Conservation (phyloP, 2,888 invertebrate species). For the Ethmia dodecea region DNA sequence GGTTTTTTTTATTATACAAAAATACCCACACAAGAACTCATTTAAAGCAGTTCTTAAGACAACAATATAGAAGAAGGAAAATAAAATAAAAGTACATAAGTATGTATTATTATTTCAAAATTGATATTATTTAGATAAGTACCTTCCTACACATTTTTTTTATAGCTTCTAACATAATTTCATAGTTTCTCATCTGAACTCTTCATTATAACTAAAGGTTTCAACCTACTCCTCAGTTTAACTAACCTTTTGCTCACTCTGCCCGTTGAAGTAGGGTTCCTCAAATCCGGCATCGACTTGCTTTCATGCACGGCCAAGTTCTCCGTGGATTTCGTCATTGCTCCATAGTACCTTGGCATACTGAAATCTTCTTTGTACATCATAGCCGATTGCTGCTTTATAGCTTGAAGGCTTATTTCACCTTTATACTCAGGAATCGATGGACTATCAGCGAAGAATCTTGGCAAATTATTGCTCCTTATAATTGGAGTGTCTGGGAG, state of each 20-base stretch:
- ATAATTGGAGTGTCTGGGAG: slow-evolving; percentile 70
- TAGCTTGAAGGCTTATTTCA: slow-evolving; percentile 63
- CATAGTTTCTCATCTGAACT: slow-evolving; percentile 60
- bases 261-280: slow-evolving; percentile 42
- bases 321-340: slow-evolving; percentile 44
- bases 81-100: too few relatives aligned
- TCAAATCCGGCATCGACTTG: slow-evolving; percentile 71
- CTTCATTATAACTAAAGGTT: slow-evolving; percentile 67
- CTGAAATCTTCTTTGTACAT: slow-evolving; percentile 76
- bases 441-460: slow-evolving; percentile 65
- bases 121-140: too few relatives aligned
- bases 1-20: too few relatives aligned
- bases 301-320: slow-evolving; percentile 56
- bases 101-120: too few relatives aligned
- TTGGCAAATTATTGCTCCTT: slow-evolving; percentile 63
- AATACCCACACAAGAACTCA: too few relatives aligned
- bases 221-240: slow-evolving; percentile 59
- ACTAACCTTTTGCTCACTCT: slow-evolving; percentile 65
- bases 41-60: too few relatives aligned
- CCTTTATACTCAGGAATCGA: slow-evolving; percentile 55
- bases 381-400: slow-evolving; percentile 72
- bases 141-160: too few relatives aligned
- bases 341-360: slow-evolving; percentile 80
- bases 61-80: too few relatives aligned
- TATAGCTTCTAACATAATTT: too few relatives aligned